Evolutionary conservation across 2,888 invertebrate species (phyloP).

Genomic region (Caenorhabditis sinica): DNA sequence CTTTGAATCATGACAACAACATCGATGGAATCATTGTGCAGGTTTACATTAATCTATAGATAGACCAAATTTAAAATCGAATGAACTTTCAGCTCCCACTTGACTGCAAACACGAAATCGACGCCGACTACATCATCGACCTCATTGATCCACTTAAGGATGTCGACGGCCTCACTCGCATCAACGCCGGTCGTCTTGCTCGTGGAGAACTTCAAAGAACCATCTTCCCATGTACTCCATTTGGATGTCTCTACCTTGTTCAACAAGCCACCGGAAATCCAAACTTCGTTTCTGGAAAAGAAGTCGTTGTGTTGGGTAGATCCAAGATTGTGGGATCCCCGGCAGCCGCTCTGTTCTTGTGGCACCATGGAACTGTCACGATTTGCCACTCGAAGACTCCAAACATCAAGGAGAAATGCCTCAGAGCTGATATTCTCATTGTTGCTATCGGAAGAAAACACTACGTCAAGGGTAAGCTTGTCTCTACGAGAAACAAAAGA

Average conservation of each 20-base stretch:
- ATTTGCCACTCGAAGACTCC: constrained; percentile 95
- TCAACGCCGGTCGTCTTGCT: constrained; percentile 94
- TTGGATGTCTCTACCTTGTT: constrained; percentile 94
- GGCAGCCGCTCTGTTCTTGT: constrained; percentile 93
- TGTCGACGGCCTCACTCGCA: constrained; percentile 85
- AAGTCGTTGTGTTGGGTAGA: constrained; percentile 95
- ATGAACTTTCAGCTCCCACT: constrained; percentile 87
- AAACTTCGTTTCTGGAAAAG: constrained; percentile 82
- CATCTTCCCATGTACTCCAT: constrained; percentile 97
- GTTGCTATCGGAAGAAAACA: constrained; percentile 94
- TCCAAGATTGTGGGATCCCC: constrained; percentile 99
- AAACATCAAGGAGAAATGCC: constrained; percentile 79
- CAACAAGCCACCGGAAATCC: constrained; percentile 85
- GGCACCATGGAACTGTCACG: constrained; percentile 97
- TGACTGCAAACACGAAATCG: constrained; percentile 90
- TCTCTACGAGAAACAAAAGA: background rate
- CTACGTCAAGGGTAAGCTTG: constrained; percentile 88
- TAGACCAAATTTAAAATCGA: background rate
- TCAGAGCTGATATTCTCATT: constrained; percentile 94
- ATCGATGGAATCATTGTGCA: constrained; percentile 86
- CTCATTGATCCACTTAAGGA: constrained; percentile 88
- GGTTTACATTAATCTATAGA: constrained; percentile 47
- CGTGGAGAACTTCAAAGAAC: constrained; percentile 90
- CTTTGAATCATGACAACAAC: constrained; percentile 90
- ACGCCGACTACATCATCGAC: constrained; percentile 89